Conservation (phyloP, 2,888 invertebrate genomes). For the Teleogryllus oceanicus region DNA sequence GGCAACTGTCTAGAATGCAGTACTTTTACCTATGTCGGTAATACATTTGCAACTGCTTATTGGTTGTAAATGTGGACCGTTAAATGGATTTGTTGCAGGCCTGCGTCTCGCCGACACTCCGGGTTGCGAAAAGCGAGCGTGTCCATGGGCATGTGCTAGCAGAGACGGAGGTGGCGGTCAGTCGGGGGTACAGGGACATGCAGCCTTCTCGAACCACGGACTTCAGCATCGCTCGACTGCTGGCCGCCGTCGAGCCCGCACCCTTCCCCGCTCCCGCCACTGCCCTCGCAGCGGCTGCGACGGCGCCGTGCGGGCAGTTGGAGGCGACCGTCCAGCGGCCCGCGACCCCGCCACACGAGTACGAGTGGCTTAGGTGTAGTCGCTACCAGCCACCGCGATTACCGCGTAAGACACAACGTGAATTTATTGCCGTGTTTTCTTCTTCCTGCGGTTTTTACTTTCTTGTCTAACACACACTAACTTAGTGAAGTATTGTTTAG, state of each 20-base stretch:
- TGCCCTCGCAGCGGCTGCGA: background rate
- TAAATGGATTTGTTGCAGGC: too few relatives aligned
- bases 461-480: background rate
- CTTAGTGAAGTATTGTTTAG: too few relatives aligned
- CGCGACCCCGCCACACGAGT: background rate
- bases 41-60: too few relatives aligned
- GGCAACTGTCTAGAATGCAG: too few relatives aligned
- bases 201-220: background rate
- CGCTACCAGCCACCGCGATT: background rate
- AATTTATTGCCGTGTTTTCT: background rate
- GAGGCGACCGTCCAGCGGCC: background rate
- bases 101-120: too few relatives aligned
- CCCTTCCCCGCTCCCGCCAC: background rate
- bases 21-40: too few relatives aligned
- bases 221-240: background rate
- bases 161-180: too few relatives aligned
- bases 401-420: background rate
- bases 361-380: background rate
- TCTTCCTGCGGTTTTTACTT: background rate
- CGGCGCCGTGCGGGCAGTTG: background rate
- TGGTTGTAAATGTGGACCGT: too few relatives aligned
- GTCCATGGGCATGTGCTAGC: too few relatives aligned
- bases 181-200: too few relatives aligned
- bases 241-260: background rate
- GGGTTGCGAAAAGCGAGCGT: too few relatives aligned